phyloP scores from a whole-genome alignment of 2,888 invertebrate species.

The Sarcophaga caerulescens region DNA sequence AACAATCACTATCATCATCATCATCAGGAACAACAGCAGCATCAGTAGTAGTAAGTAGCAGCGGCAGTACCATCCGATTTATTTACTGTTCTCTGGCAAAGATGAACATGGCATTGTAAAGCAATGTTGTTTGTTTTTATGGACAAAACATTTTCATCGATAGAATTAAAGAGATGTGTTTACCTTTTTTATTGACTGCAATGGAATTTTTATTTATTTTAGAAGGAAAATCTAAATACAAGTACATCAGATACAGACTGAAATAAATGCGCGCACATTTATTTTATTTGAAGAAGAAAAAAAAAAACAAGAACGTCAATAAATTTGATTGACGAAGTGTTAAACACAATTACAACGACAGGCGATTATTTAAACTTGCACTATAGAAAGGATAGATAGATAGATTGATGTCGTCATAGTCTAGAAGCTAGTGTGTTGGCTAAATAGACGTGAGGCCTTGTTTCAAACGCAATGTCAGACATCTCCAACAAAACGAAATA shows the following conservation, averaged over 20 bases:
- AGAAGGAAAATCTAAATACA: background rate
- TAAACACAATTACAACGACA: background rate
- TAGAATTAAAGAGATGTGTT: constrained; percentile 32
- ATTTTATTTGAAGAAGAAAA: background rate
- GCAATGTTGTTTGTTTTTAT: constrained; percentile 31
- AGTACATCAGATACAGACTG: background rate
- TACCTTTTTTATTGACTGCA: constrained; percentile 50
- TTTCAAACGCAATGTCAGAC: too few relatives aligned
- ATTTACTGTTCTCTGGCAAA: background rate
- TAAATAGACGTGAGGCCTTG: too few relatives aligned
- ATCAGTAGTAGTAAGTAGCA: background rate
- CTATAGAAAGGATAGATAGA: too few relatives aligned
- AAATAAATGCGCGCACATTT: background rate
- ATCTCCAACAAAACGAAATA: too few relatives aligned
- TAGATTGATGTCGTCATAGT: too few relatives aligned
- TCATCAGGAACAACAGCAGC: background rate
- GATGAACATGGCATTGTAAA: background rate
- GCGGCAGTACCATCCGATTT: constrained; percentile 1
- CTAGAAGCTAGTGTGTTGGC: too few relatives aligned
- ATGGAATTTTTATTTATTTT: constrained; percentile 52
- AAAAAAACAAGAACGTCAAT: background rate
- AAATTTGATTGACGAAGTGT: background rate
- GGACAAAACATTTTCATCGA: constrained; percentile 26
- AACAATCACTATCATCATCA: background rate
- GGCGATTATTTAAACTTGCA: background rate